phyloP scores from a whole-genome alignment of 2,113 vertebrate genomes.

The Aphelocoma coerulescens region DNA sequence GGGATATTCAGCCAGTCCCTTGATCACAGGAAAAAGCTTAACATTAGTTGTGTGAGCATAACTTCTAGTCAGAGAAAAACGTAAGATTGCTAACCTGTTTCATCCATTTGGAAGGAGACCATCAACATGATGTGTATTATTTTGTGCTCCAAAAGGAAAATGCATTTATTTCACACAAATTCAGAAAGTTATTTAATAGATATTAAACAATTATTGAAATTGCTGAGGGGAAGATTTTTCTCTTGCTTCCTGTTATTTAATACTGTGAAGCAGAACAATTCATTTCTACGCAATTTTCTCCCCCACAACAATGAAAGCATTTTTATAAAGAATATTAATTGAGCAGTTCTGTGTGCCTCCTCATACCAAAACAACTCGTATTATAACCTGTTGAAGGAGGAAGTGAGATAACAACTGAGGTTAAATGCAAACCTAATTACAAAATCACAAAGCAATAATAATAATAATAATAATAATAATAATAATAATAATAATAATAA shows the following conservation, averaged over 20 bases:
- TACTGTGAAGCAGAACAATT: not conserved
- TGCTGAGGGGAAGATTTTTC: not conserved
- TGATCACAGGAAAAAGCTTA: not conserved
- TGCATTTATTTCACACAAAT: not conserved
- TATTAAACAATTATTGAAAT: not conserved
- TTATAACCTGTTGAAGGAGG: not conserved
- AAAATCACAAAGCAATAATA: not conserved
- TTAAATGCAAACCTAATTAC: not conserved
- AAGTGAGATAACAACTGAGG: slow-evolving; percentile 7
- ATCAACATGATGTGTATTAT: not conserved
- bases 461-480: not conserved
- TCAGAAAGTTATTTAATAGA: not conserved
- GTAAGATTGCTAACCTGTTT: not conserved
- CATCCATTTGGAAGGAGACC: not conserved
- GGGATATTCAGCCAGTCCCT: not conserved
- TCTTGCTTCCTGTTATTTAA: not conserved
- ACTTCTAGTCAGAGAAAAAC: not conserved
- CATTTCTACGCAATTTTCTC: not conserved
- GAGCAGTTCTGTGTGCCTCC: not conserved
- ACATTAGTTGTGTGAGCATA: not conserved
- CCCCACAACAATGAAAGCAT: not conserved
- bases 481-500: not conserved
- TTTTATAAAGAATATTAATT: not conserved
- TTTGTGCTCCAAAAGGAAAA: not conserved
- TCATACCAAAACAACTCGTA: not conserved